Base-by-base conservation (phyloP, 2,888 invertebrate genomes). In the Drosophila limbata region DNA sequence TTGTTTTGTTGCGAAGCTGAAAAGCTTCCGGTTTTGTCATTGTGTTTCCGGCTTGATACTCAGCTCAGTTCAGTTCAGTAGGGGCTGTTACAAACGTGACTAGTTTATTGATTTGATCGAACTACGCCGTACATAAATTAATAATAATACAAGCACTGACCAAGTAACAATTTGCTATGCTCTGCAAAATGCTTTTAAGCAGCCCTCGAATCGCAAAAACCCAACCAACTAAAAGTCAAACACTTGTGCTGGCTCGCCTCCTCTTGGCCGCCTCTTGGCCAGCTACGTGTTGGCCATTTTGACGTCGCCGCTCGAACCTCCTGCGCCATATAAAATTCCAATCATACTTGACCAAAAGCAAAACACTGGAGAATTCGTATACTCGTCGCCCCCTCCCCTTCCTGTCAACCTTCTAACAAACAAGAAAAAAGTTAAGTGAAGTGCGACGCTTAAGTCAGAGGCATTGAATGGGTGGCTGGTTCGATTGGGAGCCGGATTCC, bases 261-360 rank as follows among this genome's bases (percentile, higher is more conserved):
- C 25, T 25, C 25, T 25, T 25, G 5, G 5, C 25, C 45, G 28
- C n/a, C 52, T 42, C 8, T 28, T 56, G 39, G 31, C 10, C 25
- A 17, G 63, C 68, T 77, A 87, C 85, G 84, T 84, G 88, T 87
- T 87, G 83, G 83, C 83, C 85, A 84, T 84, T 82, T 86, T 67
- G 86, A 84, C 82, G 73, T 70, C 64, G 62, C 59, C 42, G 76
- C 31, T 51, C 69, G 72, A 75, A 80, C 75, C 86, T 80, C 78
- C 85, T 80, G 68, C 69, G 79, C 81, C 79, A 88, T 88, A 88
- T 84, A 88, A 84, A 84, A 88, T 84, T 84, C 84, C 84, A 84
- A 84, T 84, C 84, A 84, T 84, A 84, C 84, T 84, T 84, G 84
- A 88, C 84, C 84, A 77, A 88, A 83, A 81, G 78, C 79, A 84